Conservation (phyloP, 2,113 vertebrate species). For the Phalacrocorax carbo region DNA sequence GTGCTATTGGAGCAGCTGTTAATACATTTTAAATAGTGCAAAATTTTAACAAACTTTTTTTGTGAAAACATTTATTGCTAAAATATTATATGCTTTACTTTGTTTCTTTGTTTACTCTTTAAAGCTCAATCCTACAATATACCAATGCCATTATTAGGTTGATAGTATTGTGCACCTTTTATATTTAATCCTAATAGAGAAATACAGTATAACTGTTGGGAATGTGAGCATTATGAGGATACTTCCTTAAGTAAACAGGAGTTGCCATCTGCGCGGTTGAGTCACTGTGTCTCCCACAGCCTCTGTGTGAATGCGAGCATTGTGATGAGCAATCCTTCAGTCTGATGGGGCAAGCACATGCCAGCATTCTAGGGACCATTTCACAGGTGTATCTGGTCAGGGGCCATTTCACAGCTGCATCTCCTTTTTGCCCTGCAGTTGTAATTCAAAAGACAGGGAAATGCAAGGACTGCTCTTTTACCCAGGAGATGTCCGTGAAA, state of each 20-base stretch:
- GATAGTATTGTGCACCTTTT: background rate
- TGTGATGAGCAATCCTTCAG: background rate
- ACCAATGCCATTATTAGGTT: background rate
- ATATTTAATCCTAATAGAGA: background rate
- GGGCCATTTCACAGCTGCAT: background rate
- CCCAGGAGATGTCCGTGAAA: background rate
- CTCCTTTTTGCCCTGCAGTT: background rate
- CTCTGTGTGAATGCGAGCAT: rapidly evolving
- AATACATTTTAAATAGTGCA: background rate
- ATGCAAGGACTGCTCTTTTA: background rate
- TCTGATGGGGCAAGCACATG: rapidly evolving
- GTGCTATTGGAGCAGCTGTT: background rate
- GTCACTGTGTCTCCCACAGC: background rate
- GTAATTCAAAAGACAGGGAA: background rate
- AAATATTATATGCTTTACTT: background rate
- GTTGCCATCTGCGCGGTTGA: background rate
- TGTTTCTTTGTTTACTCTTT: background rate
- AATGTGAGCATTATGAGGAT: background rate
- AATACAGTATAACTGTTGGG: background rate
- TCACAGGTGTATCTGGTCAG: background rate
- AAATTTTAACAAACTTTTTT: background rate
- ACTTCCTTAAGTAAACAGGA: background rate
- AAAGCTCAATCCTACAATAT: background rate
- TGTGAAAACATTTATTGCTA: background rate
- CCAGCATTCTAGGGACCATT: background rate